A percentile compares a stretch with the other conserved stretches of the same genome.
phyloP scores from a whole-genome alignment of 92 coral and sea anemone species.

The Porites cylindrica region DNA sequence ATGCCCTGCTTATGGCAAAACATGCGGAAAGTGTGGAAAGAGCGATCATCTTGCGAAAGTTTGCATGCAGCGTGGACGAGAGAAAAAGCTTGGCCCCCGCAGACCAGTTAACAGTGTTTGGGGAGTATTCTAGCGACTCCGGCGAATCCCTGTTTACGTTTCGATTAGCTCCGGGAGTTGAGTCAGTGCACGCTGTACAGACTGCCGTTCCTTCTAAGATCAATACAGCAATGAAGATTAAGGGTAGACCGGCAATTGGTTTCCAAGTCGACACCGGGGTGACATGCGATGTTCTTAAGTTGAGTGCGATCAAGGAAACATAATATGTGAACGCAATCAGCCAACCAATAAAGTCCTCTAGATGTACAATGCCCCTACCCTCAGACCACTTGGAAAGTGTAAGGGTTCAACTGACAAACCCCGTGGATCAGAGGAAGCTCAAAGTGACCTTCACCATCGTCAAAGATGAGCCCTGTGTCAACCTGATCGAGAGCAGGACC shows the following conservation, averaged over 20 bases:
- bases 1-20: no score
- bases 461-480: no score
- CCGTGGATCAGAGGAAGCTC: background rate
- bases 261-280: conserved; percentile 47
- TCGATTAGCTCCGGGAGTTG: conserved; percentile 31
- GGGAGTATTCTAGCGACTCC: conserved; percentile 36
- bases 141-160: conserved; percentile 38
- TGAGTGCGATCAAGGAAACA: conserved; percentile 13
- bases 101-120: no score
- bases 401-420: conserved; percentile 1
- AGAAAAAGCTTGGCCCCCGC: no score
- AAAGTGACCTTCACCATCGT: no score
- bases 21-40: background rate
- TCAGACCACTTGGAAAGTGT: conserved; percentile 1
- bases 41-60: background rate
- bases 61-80: background rate
- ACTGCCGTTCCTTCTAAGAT: background rate
- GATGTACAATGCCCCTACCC: conserved; percentile 50
- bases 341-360: conserved; percentile 21
- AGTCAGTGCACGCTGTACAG: conserved; percentile 6
- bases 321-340: background rate
- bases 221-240: no score
- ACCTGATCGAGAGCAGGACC: no score
- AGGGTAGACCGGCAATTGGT: background rate
- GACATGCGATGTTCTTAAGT: conserved; percentile 20